Base-by-base conservation (phyloP, 2,888 invertebrate species). In the Aspidiotus rigidus region DNA sequence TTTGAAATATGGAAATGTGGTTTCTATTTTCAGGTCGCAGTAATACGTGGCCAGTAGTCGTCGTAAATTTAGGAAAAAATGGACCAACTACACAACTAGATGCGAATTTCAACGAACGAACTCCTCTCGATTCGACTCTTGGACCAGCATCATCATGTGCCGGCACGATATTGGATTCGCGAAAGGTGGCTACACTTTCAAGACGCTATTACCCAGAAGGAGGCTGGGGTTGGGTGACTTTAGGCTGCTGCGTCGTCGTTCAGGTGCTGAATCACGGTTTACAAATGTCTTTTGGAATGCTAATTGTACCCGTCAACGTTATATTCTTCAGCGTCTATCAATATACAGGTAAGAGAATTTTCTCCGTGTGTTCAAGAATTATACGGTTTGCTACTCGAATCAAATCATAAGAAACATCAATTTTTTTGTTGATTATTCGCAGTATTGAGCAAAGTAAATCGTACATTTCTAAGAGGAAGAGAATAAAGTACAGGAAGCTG, bases 181-280 rank as follows among this genome's bases (percentile, higher is more conserved):
- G 83, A 67, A 83, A 83, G 74, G 70, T 72, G 16, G 74, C 73
- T 72, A 81, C 81, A 64, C 78, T 82, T 72, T 77, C 87, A 73
- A 86, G 89, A 75, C 89, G 91, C 76, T 90, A 90, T 79, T 91
- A 90, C 78, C 90, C 90, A 41, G 91, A 91, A 79, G 90, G 90
- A 7, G 90, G 89, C 0, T 91, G 90, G 90, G 92, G 91, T 8
- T 91, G 90, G 89, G 84, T 89, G 67, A 85, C 91, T 69, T 82
- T 89, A 2, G 81, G 83, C n/a, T 87, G 86, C 17, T 88, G 86
- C 17, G 83, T 89, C 17, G 78, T 88, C 17, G 88, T 86, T 49
- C 88, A 91, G 77, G 80, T 89, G 53, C 79, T 92, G 54, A 84
- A 87, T 17, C 86, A 88, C 75, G 91, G 91, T 1, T 79, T 89